A percentile compares a stretch with the other conserved stretches of the same genome.
Evolutionary conservation across 2,888 invertebrate species (phyloP).

Genomic region (Synergus laeviventris): DNA sequence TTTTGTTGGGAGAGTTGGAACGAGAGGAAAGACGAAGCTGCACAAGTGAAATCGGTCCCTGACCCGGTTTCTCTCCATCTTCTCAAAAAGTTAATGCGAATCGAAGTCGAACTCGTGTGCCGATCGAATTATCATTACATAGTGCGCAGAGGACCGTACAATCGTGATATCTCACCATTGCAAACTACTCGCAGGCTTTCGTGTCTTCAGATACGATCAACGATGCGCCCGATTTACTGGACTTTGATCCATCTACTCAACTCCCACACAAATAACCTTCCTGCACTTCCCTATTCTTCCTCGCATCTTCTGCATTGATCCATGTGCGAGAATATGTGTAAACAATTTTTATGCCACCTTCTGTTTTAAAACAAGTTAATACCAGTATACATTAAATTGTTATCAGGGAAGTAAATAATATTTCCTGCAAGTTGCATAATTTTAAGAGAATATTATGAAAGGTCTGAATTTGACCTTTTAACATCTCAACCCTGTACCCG

Average conservation of each 20-base stretch:
- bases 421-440: no score
- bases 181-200: conserved; percentile 53
- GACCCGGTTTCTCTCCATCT: conserved; percentile 60
- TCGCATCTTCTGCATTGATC: conserved; percentile 4
- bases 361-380: no score
- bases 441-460: no score
- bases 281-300: neutral
- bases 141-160: conserved; percentile 60
- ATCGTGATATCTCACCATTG: conserved; percentile 60
- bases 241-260: conserved; percentile 23
- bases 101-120: conserved; percentile 49
- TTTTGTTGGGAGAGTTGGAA: conserved; percentile 41
- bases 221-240: conserved; percentile 4
- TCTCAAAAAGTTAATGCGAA: conserved; percentile 47
- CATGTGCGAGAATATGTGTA: neutral
- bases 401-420: no score
- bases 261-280: neutral
- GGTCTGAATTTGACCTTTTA: no score
- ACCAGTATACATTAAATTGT: no score
- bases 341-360: neutral
- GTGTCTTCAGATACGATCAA: conserved; percentile 57
- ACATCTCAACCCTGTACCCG: no score
- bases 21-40: conserved; percentile 44
- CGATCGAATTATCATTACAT: conserved; percentile 61
- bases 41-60: conserved; percentile 55